These are phyloP conservation scores for Pelochelys cantorii DNA, from an alignment of 2,797 vertebrate genomes.

Conservation along the genomic window DNA sequence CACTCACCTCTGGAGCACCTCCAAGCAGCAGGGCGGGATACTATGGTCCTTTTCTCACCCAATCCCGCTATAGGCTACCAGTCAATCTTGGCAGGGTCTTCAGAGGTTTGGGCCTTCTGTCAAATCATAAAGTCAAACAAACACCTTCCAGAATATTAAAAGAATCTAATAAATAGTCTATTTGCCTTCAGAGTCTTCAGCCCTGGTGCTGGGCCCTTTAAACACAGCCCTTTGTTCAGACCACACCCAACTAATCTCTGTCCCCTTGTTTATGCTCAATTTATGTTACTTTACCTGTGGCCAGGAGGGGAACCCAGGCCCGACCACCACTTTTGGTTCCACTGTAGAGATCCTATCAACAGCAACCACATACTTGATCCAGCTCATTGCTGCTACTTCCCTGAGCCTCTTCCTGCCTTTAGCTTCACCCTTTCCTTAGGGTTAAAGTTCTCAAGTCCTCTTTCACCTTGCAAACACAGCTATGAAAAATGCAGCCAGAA, in stretches of 20 bases:
- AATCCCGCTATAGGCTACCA: neutral
- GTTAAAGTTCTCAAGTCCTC: neutral
- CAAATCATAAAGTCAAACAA: neutral
- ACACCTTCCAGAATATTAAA: neutral
- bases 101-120: neutral
- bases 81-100: neutral
- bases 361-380: neutral
- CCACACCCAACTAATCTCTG: neutral
- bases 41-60: neutral
- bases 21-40: neutral
- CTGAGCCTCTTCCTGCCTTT: neutral
- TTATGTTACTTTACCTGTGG: neutral
- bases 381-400: neutral
- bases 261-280: neutral
- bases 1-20: neutral
- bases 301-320: neutral
- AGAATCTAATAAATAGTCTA: neutral
- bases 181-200: neutral
- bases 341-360: neutral
- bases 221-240: neutral
- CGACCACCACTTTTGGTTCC: neutral
- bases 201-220: neutral
- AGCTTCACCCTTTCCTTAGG: neutral
- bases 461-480: neutral
- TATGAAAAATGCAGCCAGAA: neutral